phyloP scores from a whole-genome alignment of 2,888 invertebrate genomes.

The Bhutanitis thaidina region DNA sequence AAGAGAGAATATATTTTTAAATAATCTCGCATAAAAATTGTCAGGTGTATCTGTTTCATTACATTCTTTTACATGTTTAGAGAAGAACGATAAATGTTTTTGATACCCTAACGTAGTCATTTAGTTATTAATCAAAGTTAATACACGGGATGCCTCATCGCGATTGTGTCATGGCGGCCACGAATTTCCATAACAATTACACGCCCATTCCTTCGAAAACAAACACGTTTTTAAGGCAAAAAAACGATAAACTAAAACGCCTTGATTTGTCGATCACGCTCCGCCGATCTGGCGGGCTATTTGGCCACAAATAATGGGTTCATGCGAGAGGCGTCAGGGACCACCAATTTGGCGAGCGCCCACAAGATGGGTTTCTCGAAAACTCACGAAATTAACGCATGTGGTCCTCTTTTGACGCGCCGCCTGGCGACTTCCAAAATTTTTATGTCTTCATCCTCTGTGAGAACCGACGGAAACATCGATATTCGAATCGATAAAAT shows the following conservation, averaged over 20 bases:
- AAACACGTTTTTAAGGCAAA: conserved; percentile 62
- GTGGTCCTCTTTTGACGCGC: conserved; percentile 72
- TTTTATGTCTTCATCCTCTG: conserved; percentile 76
- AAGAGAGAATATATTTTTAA: no score
- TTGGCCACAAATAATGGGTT: conserved; percentile 68
- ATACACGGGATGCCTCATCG: conserved; percentile 47
- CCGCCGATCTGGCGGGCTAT: conserved; percentile 54
- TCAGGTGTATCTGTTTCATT: no score
- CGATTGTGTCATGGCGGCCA: conserved; percentile 46
- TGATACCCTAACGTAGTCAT: conserved; percentile 27
- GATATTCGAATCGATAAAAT: conserved; percentile 45
- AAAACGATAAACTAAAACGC: conserved; percentile 38
- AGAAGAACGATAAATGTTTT: no score
- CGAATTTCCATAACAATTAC: conserved; percentile 69
- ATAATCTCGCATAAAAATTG: no score
- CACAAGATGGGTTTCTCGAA: conserved; percentile 49
- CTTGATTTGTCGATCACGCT: conserved; percentile 72
- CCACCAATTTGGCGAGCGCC: conserved; percentile 71
- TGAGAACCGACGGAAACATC: conserved; percentile 55
- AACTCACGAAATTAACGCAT: conserved; percentile 63
- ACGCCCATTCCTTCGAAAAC: conserved; percentile 67
- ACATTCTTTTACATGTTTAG: no score
- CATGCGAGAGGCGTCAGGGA: conserved; percentile 68
- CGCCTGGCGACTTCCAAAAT: conserved; percentile 58
- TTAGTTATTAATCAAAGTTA: conserved; percentile 47